Conservation (phyloP, 2,113 vertebrate genomes). For the Hippocampus zosterae region DNA sequence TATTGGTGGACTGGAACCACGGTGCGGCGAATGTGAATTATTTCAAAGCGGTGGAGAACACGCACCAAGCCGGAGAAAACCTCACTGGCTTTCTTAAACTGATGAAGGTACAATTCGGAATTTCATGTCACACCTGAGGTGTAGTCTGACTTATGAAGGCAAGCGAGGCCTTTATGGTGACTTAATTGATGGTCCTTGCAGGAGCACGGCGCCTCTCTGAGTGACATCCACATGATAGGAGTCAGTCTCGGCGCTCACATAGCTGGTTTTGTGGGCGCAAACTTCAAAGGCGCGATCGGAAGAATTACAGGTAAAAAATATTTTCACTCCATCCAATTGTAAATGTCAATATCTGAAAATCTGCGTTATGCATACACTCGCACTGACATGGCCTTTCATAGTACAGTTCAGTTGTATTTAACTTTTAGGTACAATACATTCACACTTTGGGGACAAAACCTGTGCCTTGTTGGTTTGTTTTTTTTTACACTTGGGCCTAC, state of each 20-base stretch:
- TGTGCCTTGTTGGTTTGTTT: no score
- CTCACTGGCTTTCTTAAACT: constrained; percentile 71
- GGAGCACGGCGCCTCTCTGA: constrained; percentile 74
- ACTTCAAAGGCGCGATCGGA: constrained; percentile 77
- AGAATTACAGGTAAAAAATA: constrained; percentile 81
- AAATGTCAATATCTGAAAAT: not conserved
- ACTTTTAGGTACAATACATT: no score
- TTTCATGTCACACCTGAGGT: not conserved
- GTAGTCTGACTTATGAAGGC: not conserved
- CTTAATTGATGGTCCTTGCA: constrained; percentile 45
- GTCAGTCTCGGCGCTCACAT: constrained; percentile 94
- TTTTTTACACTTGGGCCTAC: no score
- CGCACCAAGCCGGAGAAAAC: constrained; percentile 68
- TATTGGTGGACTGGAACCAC: constrained; percentile 90
- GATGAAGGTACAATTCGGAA: constrained; percentile 76
- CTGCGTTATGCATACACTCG: no score
- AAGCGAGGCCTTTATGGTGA: not conserved
- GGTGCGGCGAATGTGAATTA: constrained; percentile 89
- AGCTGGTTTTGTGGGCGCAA: constrained; percentile 85
- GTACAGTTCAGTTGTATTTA: no score
- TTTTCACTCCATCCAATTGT: not conserved
- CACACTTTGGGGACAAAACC: no score
- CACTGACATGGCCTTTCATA: no score
- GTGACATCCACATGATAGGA: constrained; percentile 83
- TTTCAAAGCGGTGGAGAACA: constrained; percentile 74